Evolutionary conservation across 1,140 invertebrate species (phyloP).

Genomic region (Neotoxoptera formosana): DNA sequence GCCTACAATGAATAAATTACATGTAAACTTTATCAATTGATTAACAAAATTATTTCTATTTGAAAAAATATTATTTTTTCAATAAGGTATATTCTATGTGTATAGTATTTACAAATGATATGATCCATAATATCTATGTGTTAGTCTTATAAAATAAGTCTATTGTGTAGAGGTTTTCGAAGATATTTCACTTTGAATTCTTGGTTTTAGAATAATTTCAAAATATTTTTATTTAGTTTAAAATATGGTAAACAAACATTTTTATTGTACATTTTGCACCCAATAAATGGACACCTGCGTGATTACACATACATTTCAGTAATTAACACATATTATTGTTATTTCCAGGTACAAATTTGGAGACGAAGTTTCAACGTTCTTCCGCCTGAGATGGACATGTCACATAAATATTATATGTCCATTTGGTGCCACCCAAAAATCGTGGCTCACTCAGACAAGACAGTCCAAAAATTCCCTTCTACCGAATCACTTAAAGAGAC

Average conservation of each 20-base stretch:
- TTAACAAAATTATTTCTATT: background rate
- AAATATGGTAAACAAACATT: background rate
- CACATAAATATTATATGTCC: conserved; percentile 80
- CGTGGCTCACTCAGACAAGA: conserved; percentile 21
- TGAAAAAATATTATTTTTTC: background rate
- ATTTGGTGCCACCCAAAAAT: conserved; percentile 66
- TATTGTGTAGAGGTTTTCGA: background rate
- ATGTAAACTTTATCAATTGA: background rate
- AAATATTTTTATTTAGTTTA: background rate
- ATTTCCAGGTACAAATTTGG: conserved; percentile 71
- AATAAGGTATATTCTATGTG: no score
- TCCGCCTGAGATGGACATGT: conserved; percentile 85
- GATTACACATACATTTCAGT: background rate
- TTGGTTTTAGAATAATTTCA: background rate
- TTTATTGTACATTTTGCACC: background rate
- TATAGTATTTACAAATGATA: no score
- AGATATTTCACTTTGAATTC: background rate
- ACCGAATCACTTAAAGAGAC: conserved; percentile 76
- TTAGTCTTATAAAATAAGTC: background rate
- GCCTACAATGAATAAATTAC: background rate
- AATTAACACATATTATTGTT: background rate
- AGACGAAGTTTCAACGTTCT: conserved; percentile 90
- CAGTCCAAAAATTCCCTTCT: conserved; percentile 68
- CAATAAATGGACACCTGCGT: background rate
- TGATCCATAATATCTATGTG: background rate